A percentile compares a stretch with the other conserved stretches of the same genome.
These are phyloP conservation scores for Volucella inflata DNA, from an alignment of 2,888 invertebrate genomes.

Conservation along the genomic window DNA sequence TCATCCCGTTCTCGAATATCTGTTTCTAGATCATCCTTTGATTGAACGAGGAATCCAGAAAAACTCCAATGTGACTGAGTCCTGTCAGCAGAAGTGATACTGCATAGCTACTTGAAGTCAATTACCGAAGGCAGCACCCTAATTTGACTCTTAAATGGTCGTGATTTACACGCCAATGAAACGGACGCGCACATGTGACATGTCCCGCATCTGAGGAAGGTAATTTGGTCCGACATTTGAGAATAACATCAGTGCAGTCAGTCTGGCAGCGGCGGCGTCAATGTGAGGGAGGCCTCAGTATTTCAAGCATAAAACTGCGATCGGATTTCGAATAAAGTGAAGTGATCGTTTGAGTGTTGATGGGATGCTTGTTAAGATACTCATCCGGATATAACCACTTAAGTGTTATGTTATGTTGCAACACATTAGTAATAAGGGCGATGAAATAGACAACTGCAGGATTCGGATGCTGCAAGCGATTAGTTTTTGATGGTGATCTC, in stretches of 20 bases:
- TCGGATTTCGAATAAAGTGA: slow-evolving; percentile 80
- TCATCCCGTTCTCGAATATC: slow-evolving; percentile 7
- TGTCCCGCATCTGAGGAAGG: slow-evolving; percentile 55
- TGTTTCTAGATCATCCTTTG: slow-evolving; percentile 29
- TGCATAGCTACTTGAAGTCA: slow-evolving; percentile 55
- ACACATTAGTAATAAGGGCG: slow-evolving; percentile 54
- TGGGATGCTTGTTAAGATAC: slow-evolving; percentile 71
- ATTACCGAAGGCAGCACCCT: slow-evolving; percentile 56
- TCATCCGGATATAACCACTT: slow-evolving; percentile 79
- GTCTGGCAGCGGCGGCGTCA: slow-evolving; percentile 12
- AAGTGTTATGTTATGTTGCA: slow-evolving; percentile 73
- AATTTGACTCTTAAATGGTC: slow-evolving; percentile 66
- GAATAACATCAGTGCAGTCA: slow-evolving; percentile 18
- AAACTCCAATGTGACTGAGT: slow-evolving; percentile 38
- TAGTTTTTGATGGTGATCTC: slow-evolving; percentile 43
- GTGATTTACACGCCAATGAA: slow-evolving; percentile 65
- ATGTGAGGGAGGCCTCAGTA: slow-evolving; percentile 70
- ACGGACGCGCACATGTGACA: slow-evolving; percentile 36
- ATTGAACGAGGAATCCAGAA: slow-evolving; percentile 22
- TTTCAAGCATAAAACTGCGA: slow-evolving; percentile 81
- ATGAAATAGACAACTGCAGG: slow-evolving; percentile 53
- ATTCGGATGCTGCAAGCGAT: slow-evolving; percentile 41
- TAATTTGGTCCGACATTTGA: slow-evolving; percentile 69
- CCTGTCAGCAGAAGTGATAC: slow-evolving; percentile 53
- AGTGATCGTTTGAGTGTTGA: slow-evolving; percentile 66